These are phyloP conservation scores for Cynaeus angustus DNA, from an alignment of 2,888 invertebrate genomes.

Conservation along the genomic window DNA sequence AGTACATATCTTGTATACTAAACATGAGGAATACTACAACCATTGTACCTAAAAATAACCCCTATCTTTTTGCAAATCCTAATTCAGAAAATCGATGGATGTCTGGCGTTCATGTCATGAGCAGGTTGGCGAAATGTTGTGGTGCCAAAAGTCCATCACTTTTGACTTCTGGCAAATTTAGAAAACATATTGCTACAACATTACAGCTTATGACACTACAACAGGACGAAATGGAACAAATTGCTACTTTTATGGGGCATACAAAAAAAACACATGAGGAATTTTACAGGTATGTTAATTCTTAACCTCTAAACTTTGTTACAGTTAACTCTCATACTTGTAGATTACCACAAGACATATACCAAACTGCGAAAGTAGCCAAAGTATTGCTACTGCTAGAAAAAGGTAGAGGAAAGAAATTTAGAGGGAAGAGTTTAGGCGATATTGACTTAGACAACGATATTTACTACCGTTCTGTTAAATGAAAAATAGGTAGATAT, in stretches of 20 bases:
- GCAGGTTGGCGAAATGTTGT: background rate
- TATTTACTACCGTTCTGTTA: background rate
- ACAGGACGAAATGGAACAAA: conserved; percentile 55
- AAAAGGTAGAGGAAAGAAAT: conserved; percentile 49
- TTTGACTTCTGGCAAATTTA: background rate
- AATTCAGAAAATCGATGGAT: background rate
- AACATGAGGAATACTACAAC: background rate
- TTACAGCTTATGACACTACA: conserved; percentile 51
- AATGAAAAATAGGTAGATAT: no score
- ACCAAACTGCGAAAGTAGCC: conserved; percentile 54
- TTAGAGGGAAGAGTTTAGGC: conserved; percentile 52
- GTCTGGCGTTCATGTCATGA: background rate
- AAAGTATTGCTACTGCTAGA: conserved; percentile 54
- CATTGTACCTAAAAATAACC: conserved; percentile 3
- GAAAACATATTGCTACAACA: conserved; percentile 6
- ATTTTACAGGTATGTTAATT: conserved; percentile 44
- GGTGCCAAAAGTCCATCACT: background rate
- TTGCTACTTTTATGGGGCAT: conserved; percentile 58
- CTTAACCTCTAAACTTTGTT: no score
- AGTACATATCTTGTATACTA: background rate
- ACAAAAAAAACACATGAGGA: conserved; percentile 56
- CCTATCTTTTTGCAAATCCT: background rate
- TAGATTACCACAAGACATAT: conserved; percentile 54
- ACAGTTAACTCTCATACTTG: background rate
- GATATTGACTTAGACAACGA: conserved; percentile 48